Evolutionary conservation across 2,113 vertebrate genomes (phyloP).

Genomic region (Peromyscus leucopus): DNA sequence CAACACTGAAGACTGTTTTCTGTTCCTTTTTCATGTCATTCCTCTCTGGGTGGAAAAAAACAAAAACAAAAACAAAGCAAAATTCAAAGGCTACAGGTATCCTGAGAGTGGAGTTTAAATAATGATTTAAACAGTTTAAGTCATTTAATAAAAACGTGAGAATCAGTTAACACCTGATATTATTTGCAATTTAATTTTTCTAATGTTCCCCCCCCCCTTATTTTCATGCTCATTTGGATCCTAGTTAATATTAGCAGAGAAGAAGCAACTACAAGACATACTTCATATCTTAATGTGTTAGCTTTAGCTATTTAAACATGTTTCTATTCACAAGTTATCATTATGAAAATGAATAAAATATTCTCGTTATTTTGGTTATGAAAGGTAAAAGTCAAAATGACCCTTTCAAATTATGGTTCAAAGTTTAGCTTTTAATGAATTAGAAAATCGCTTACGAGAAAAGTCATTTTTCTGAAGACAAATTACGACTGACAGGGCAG

Average conservation of each 20-base stretch:
- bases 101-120: not conserved
- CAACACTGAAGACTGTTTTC: constrained; percentile 62
- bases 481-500: not conserved
- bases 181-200: not conserved
- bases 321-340: not conserved
- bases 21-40: constrained; percentile 74
- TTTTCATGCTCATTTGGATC: not conserved
- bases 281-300: not conserved
- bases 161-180: not conserved
- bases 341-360: not conserved
- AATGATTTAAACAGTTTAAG: not conserved
- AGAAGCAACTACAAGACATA: not conserved
- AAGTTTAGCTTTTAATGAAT: not conserved
- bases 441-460: not conserved
- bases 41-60: constrained; percentile 82
- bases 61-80: constrained; percentile 62
- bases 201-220: not conserved
- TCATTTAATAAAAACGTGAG: not conserved
- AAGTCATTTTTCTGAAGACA: not conserved
- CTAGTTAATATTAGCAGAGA: not conserved
- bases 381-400: not conserved
- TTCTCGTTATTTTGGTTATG: not conserved
- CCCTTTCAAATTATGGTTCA: not conserved
- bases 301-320: not conserved
- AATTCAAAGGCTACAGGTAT: constrained; percentile 70